Evolutionary conservation across 2,888 invertebrate genomes (phyloP).

Genomic region (Chelonus formosanus): DNA sequence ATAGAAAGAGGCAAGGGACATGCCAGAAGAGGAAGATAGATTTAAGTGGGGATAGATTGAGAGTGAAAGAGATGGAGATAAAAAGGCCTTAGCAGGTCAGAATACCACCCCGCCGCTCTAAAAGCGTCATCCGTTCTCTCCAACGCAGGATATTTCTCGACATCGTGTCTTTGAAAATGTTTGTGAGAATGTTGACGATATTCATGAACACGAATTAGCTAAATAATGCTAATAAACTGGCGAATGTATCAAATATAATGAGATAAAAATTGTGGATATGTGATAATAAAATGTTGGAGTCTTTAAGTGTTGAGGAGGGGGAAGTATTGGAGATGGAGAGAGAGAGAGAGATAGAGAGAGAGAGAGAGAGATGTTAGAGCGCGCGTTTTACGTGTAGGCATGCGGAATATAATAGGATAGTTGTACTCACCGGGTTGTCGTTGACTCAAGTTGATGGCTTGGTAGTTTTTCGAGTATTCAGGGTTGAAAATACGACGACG

Average conservation of each 20-base stretch:
- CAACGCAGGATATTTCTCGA: neutral
- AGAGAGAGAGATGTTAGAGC: neutral
- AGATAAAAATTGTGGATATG: no score
- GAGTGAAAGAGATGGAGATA: constrained; percentile 22
- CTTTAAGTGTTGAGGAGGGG: no score
- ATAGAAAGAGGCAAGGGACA: no score
- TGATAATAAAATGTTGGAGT: no score
- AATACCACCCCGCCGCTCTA: no score
- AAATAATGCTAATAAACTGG: neutral
- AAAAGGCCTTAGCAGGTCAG: no score
- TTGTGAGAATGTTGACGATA: neutral
- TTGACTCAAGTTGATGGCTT: neutral
- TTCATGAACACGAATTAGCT: no score
- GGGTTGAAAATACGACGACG: constrained; percentile 21
- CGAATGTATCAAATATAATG: no score
- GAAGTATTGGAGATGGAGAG: constrained; percentile 42
- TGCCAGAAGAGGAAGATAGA: no score
- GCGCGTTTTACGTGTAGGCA: no score
- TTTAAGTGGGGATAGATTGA: constrained; percentile 16
- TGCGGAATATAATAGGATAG: no score
- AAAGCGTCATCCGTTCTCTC: constrained; percentile 25
- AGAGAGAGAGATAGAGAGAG: constrained; percentile 44
- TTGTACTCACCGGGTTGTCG: no score
- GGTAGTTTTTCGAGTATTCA: neutral
- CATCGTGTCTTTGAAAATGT: neutral